phyloP scores from a whole-genome alignment of 2,888 invertebrate genomes.

The Adineta ricciae region DNA sequence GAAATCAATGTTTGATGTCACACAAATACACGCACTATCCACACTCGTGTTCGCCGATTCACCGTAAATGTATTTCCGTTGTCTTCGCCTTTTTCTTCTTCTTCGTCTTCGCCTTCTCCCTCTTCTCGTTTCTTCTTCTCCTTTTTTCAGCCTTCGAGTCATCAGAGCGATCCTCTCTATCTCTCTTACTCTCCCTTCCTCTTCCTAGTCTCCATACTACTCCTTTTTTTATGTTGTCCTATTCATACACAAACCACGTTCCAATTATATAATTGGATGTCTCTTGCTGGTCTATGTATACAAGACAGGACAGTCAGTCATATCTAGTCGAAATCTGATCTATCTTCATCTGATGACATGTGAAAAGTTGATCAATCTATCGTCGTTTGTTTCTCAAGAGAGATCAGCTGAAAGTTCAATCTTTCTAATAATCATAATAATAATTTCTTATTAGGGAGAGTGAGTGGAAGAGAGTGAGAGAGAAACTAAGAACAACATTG shows the following conservation, averaged over 20 bases:
- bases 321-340: neutral
- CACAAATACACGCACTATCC: neutral
- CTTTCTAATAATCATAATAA: neutral
- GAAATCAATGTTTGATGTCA: neutral
- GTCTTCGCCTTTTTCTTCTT: neutral
- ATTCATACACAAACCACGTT: neutral
- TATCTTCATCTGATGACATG: neutral
- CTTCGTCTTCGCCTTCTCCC: neutral
- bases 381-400: neutral
- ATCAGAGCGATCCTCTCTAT: neutral
- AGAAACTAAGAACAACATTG: neutral
- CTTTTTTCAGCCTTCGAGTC: neutral
- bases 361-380: neutral
- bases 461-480: neutral
- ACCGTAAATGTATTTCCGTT: slow-evolving; percentile 7
- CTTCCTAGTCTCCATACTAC: neutral
- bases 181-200: neutral
- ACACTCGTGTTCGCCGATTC: neutral
- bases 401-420: neutral
- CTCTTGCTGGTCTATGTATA: neutral
- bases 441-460: neutral
- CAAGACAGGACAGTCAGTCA: neutral
- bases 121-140: neutral
- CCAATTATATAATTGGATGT: slow-evolving; percentile 1
- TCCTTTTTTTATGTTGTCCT: neutral